A percentile compares a stretch with the other conserved stretches of the same genome.
Evolutionary conservation across 2,888 invertebrate genomes (phyloP).

Genomic region (Agonum fuliginosum): DNA sequence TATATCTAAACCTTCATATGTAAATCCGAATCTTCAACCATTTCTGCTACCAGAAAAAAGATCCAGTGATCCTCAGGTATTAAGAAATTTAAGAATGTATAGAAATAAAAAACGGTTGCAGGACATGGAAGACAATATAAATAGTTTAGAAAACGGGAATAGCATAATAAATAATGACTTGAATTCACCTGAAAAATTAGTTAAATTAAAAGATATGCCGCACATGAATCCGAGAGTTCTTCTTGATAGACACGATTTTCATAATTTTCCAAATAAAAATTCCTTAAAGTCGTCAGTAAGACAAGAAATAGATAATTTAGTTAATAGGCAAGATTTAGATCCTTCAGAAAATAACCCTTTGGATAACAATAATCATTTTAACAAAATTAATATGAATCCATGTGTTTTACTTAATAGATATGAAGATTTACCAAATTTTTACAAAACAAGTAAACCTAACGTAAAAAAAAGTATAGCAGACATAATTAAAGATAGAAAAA

Average conservation of each 20-base stretch:
- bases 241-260: conserved; percentile 61
- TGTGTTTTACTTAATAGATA: conserved; percentile 64
- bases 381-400: conserved; percentile 62
- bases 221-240: conserved; percentile 59
- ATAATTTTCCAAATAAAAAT: conserved; percentile 61
- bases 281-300: conserved; percentile 56
- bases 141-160: background rate
- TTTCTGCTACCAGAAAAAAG: conserved; percentile 63
- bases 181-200: conserved; percentile 6
- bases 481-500: conserved; percentile 23
- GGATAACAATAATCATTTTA: conserved; percentile 49
- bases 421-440: conserved; percentile 60
- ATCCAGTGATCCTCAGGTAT: conserved; percentile 74
- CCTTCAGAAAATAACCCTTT: conserved; percentile 58
- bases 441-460: conserved; percentile 42
- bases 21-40: conserved; percentile 61
- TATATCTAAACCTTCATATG: conserved; percentile 48
- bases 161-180: conserved; percentile 15
- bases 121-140: conserved; percentile 19
- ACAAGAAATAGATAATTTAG: conserved; percentile 51
- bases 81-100: conserved; percentile 75
- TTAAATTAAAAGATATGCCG: conserved; percentile 32
- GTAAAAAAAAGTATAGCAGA: conserved; percentile 27
- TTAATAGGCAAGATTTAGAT: conserved; percentile 49
- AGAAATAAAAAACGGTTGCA: conserved; percentile 70